Evolutionary conservation across 2,888 invertebrate species (phyloP).

Genomic region (Dione vanillae): DNA sequence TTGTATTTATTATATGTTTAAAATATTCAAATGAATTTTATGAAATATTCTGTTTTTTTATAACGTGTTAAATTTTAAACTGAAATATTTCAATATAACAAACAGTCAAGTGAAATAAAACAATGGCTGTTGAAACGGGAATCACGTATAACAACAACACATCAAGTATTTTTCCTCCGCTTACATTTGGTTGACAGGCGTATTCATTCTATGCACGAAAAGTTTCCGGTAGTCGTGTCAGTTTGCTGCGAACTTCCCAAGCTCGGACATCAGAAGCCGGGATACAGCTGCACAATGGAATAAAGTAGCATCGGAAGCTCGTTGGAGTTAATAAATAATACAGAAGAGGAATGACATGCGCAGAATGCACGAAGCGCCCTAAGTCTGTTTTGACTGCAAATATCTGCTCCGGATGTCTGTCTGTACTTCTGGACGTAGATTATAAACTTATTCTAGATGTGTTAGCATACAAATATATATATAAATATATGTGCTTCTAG

Average conservation of each 20-base stretch:
- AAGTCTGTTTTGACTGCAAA: conserved; percentile 82
- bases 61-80: background rate
- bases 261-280: conserved; percentile 77
- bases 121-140: conserved; percentile 22
- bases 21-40: background rate
- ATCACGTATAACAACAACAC: conserved; percentile 48
- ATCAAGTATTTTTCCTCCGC: conserved; percentile 73
- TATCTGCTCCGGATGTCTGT: conserved; percentile 74
- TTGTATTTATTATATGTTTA: background rate
- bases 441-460: conserved; percentile 45
- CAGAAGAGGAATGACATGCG: conserved; percentile 79
- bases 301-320: conserved; percentile 83
- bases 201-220: conserved; percentile 82
- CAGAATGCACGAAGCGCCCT: conserved; percentile 71
- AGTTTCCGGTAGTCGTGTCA: conserved; percentile 77
- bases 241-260: conserved; percentile 71
- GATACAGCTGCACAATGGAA: conserved; percentile 81
- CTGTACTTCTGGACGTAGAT: conserved; percentile 48
- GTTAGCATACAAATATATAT: conserved; percentile 12
- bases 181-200: conserved; percentile 78
- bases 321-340: conserved; percentile 84
- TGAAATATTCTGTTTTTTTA: background rate
- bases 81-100: background rate
- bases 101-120: conserved; percentile 17
- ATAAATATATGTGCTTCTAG: background rate